Evolutionary conservation across 2,113 vertebrate genomes (phyloP), one percentile per base, ranked within the genome.

Genomic region (Calidris pygmaea): DNA sequence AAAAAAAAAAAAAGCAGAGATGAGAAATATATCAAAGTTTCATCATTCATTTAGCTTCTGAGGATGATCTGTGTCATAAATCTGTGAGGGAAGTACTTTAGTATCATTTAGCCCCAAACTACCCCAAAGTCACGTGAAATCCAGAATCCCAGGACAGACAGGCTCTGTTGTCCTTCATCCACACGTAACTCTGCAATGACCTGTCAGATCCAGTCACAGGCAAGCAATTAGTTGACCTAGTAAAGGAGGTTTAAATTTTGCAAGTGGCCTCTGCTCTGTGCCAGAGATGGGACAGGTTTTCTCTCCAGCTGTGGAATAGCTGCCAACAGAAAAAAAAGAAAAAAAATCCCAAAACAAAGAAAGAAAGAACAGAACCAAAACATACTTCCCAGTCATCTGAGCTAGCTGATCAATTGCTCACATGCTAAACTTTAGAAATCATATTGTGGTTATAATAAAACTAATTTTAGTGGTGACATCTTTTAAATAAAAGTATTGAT

Each of bases 51-150:
- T 39, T 24, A 37, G 8, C 30, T 84, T 90, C 10, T 3, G 34
- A 68, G 48, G 8, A 39, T 34, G 23, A 29, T 19, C 43, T 43
- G 4, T 43, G 14, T 43, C 41, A 43, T 43, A 43, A 43, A 43
- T 43, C 41, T 43, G 41, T 43, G 13, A 3, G 9, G 37, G 14
- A 73, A 90, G 43, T 53, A 48, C 7, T 65, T 86, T 10, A 52
- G 8, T 15, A 12, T 3, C 58, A 23, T 39, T 60, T 76, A 79
- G 39, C 29, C 29, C 45, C 62, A 50, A 65, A 79, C 26, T 9
- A 32, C 18, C 18, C n/a, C 47, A 59, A 87, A 56, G 9, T 16
- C 2, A 0, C 0, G 0, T 9, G 48, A 75, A 85, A 73, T 58
- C 11, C 29, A 43, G 37, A 75, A 60, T 62, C 23, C 39, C 48